Conservation (phyloP, 2,113 vertebrate species). For the Pedionomus torquatus region DNA sequence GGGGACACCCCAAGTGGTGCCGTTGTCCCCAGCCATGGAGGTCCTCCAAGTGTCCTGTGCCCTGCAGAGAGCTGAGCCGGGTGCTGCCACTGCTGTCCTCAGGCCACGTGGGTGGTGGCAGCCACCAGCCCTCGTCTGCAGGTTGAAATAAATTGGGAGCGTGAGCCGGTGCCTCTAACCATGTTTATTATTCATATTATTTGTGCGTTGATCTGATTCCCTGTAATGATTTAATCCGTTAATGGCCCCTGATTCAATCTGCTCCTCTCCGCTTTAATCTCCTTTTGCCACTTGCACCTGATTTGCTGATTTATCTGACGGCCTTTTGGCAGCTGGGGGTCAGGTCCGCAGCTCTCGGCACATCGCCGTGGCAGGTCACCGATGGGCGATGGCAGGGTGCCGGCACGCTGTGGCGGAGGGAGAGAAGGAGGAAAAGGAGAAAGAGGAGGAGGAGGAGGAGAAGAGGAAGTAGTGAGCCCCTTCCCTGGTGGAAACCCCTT, state of each 20-base stretch:
- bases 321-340: neutral
- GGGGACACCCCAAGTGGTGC: neutral
- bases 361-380: fast-evolving
- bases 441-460: too few relatives aligned
- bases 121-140: neutral
- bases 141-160: neutral
- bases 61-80: neutral
- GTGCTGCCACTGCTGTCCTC: neutral
- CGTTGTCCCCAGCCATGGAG: fast-evolving
- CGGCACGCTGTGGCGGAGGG: fast-evolving
- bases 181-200: constrained; percentile 44
- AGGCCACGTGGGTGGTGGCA: neutral
- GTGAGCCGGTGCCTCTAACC: neutral
- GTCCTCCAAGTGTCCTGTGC: neutral
- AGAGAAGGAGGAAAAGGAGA: neutral
- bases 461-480: fast-evolving
- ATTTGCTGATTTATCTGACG: constrained; percentile 5
- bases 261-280: constrained; percentile 19
- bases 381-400: neutral
- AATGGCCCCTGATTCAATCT: constrained; percentile 43
- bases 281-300: neutral
- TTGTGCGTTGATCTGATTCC: constrained; percentile 34
- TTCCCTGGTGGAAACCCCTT: fast-evolving
- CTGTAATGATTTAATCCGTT: constrained; percentile 58
- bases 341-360: neutral